A percentile compares a stretch with the other conserved stretches of the same genome.
Evolutionary conservation across 2,797 vertebrate genomes (phyloP).

Genomic region (Onychomys arenicola): DNA sequence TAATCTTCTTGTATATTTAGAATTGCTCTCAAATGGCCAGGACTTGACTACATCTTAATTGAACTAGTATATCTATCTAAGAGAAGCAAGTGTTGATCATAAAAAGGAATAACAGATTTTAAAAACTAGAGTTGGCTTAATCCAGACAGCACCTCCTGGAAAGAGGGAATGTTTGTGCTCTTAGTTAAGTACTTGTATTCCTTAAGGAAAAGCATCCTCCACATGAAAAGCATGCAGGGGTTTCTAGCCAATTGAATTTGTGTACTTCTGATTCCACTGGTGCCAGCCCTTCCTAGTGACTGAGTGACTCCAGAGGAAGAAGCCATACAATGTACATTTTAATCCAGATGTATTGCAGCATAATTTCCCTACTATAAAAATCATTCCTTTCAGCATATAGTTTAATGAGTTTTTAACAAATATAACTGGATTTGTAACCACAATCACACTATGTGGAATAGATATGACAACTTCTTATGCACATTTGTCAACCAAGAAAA

Average conservation of each 20-base stretch:
- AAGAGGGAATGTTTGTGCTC: neutral
- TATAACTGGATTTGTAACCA: neutral
- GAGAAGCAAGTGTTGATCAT: slow-evolving; percentile 6
- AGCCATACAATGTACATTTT: neutral
- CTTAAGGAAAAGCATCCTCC: neutral
- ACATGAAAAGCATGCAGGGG: neutral
- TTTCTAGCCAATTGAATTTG: neutral
- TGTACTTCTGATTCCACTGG: neutral
- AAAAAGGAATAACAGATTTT: slow-evolving; percentile 10
- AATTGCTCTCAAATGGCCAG: slow-evolving; percentile 29
- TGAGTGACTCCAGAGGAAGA: neutral
- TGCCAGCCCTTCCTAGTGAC: neutral
- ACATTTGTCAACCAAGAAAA: neutral
- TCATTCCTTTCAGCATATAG: neutral
- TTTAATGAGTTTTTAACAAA: slow-evolving; percentile 29
- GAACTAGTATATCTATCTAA: slow-evolving; percentile 30
- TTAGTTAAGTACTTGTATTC: slow-evolving; percentile 17
- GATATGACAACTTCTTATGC: neutral
- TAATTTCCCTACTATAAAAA: slow-evolving; percentile 13
- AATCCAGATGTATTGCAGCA: slow-evolving; percentile 18
- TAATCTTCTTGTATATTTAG: slow-evolving; percentile 1
- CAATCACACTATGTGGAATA: neutral
- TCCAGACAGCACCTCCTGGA: neutral
- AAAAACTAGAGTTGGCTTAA: neutral
- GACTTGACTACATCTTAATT: neutral